These are phyloP conservation scores for Harpagus bidentatus DNA, from an alignment of 2,113 vertebrate species.

Conservation along the genomic window DNA sequence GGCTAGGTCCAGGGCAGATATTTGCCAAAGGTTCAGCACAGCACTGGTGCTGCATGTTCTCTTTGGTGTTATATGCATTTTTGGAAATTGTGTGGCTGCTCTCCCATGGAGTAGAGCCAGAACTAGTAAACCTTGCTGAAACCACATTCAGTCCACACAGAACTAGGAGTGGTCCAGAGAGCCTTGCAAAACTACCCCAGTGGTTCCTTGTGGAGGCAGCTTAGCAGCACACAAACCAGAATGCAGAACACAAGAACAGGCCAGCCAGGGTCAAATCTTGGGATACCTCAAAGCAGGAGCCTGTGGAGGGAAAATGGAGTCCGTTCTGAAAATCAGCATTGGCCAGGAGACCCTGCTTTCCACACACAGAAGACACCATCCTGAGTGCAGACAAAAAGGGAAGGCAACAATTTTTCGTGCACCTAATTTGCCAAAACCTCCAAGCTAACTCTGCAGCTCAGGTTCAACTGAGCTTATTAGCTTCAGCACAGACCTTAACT, in stretches of 20 bases:
- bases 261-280: background rate
- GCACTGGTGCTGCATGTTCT: background rate
- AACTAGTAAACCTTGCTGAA: background rate
- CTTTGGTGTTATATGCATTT: background rate
- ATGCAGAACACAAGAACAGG: background rate
- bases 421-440: background rate
- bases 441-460: background rate
- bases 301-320: background rate
- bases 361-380: background rate
- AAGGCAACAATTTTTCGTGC: background rate
- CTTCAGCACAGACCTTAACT: background rate
- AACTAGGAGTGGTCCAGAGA: background rate
- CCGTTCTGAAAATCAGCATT: background rate
- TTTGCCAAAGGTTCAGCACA: background rate
- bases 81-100: background rate
- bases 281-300: background rate
- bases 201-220: background rate
- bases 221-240: background rate
- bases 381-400: background rate
- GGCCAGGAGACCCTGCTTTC: background rate
- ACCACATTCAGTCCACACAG: background rate
- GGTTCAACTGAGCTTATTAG: background rate
- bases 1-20: background rate
- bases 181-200: background rate
- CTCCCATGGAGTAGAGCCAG: background rate